phyloP scores from a whole-genome alignment of 2,113 vertebrate genomes.

The Turnix velox region DNA sequence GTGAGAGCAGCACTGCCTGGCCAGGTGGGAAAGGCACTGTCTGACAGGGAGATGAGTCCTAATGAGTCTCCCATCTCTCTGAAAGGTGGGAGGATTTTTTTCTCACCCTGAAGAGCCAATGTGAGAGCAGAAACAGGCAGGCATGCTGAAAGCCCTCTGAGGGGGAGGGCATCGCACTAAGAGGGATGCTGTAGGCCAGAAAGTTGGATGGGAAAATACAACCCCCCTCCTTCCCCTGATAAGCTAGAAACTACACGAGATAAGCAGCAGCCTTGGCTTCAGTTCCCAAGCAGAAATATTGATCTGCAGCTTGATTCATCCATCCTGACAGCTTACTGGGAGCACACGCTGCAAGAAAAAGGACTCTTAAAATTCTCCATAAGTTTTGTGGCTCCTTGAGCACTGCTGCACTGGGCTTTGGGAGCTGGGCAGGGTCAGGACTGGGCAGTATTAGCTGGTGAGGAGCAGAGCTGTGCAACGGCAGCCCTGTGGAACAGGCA shows the following conservation, averaged over 20 bases:
- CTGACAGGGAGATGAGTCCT: neutral
- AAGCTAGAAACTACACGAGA: neutral
- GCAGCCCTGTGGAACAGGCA: neutral
- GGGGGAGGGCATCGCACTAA: neutral
- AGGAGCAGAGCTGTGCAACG: neutral
- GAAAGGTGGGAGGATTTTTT: neutral
- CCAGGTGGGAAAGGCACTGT: neutral
- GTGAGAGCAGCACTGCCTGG: fast-evolving
- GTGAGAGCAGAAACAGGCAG: neutral
- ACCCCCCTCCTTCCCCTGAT: neutral
- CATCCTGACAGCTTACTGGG: neutral
- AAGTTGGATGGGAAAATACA: neutral
- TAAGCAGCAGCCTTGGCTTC: neutral
- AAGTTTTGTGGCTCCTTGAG: no score
- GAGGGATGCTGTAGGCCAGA: neutral
- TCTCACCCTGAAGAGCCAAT: neutral
- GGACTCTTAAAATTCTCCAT: neutral
- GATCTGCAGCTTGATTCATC: neutral
- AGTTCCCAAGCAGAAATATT: neutral
- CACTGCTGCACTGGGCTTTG: fast-evolving
- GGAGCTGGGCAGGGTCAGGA: fast-evolving
- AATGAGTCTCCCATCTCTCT: neutral
- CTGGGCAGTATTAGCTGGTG: fast-evolving
- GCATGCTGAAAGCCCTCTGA: neutral
- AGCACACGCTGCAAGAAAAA: neutral